Evolutionary conservation across 2,888 invertebrate genomes (phyloP), one percentile per base, ranked within the genome.

Genomic region (Campaea margaritaria): DNA sequence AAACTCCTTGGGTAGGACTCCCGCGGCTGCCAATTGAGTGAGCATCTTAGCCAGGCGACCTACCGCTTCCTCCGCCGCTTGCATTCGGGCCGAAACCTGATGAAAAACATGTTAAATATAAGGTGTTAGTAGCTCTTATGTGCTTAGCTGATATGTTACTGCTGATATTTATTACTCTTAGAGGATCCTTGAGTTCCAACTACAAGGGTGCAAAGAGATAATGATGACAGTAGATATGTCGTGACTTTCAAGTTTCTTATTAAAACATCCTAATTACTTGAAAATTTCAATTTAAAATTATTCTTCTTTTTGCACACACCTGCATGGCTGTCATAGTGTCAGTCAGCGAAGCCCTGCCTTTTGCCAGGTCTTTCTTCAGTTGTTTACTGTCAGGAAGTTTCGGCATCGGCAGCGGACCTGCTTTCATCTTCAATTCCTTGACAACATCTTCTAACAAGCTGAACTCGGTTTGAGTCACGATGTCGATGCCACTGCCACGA

Each of bases 261-360:
- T n/a, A n/a, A n/a, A n/a, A n/a, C n/a, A n/a, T n/a, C n/a, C n/a
- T n/a, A n/a, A n/a, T n/a, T n/a, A n/a, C n/a, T n/a, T n/a, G n/a
- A n/a, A n/a, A n/a, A n/a, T n/a, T n/a, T n/a, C n/a, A n/a, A n/a
- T n/a, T n/a, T n/a, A n/a, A n/a, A n/a, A n/a, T n/a, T n/a, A n/a
- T n/a, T n/a, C n/a, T n/a, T 5, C 21, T 31, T 31, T 31, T 9
- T 31, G 31, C 31, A 31, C 2, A 5, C 8, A 89, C 91, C 86
- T 89, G 87, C 86, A 90, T 81, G 48, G 89, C 86, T 46, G 85
- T 70, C 89, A 91, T 89, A 9, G 85, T 80, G 3, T 86, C 89
- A 0, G 83, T 76, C 36, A 91, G 76, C 0, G 86, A 79, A 0
- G 87, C 88, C n/a, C 68, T 82, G 49, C 91, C 91, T 10, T 60